Conservation (phyloP, 2,113 vertebrate genomes). For the Xenotilapia flavipinnis region DNA sequence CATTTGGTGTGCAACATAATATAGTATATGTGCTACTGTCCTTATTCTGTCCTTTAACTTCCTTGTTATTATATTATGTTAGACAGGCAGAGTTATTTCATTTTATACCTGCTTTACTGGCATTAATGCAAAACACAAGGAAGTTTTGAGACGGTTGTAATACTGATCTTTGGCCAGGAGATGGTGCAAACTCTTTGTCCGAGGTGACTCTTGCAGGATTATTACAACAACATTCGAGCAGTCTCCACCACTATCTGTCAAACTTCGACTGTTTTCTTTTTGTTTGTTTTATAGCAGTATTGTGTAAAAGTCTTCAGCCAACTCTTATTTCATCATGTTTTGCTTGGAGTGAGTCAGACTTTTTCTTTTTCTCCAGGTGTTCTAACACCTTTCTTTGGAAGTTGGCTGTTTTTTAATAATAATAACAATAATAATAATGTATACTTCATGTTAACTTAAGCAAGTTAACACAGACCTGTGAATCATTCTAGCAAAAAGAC, state of each 20-base stretch:
- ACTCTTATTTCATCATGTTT: neutral
- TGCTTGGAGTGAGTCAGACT: neutral
- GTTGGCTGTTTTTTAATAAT: neutral
- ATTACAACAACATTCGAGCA: neutral
- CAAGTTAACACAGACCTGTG: neutral
- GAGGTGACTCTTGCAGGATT: neutral
- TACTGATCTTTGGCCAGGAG: neutral
- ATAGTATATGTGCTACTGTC: neutral
- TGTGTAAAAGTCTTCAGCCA: neutral
- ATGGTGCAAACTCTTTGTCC: neutral
- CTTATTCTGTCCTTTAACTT: neutral
- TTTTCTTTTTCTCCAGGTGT: neutral
- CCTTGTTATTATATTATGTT: neutral
- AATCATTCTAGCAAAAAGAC: accelerated
- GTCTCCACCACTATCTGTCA: neutral
- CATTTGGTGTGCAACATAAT: neutral
- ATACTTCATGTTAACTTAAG: neutral
- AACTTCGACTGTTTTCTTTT: neutral
- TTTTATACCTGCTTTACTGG: neutral
- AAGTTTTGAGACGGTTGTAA: neutral
- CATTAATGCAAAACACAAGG: neutral
- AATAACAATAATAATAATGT: neutral
- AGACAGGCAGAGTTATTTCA: neutral
- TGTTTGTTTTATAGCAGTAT: accelerated
- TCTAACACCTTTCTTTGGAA: neutral